Evolutionary conservation across 2,888 invertebrate genomes (phyloP).

Genomic region (Drosophila antonietae): DNA sequence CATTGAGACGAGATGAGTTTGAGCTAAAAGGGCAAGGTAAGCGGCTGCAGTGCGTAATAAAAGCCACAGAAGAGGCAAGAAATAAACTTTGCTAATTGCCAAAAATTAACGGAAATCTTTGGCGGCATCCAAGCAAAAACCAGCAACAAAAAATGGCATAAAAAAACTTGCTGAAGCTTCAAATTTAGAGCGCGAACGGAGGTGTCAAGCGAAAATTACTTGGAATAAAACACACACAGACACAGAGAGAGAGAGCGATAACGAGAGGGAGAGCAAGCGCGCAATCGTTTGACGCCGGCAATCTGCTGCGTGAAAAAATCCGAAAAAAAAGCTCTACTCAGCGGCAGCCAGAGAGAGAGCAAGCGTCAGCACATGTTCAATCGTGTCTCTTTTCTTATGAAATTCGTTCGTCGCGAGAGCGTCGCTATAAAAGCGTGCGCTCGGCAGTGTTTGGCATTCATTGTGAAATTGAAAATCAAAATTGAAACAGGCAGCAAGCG

Average conservation of each 20-base stretch:
- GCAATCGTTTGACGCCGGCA: conserved; percentile 41
- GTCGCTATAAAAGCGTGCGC: conserved; percentile 78
- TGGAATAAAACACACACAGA: conserved; percentile 37
- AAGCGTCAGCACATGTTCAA: conserved; percentile 14
- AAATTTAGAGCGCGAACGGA: conserved; percentile 32
- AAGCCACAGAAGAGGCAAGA: conserved; percentile 22
- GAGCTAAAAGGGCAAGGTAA: conserved; percentile 33
- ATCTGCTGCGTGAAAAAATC: conserved; percentile 14
- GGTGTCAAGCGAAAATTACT: conserved; percentile 51
- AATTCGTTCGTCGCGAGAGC: conserved; percentile 76
- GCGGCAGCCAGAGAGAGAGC: conserved; percentile 7
- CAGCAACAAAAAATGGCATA: conserved; percentile 25
- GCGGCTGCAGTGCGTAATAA: conserved; percentile 15
- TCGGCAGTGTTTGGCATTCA: conserved; percentile 72
- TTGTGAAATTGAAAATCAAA: conserved; percentile 84
- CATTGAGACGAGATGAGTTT: conserved; percentile 13
- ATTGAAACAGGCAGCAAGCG: conserved; percentile 80
- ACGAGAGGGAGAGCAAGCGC: conserved; percentile 8
- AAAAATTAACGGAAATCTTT: conserved; percentile 66
- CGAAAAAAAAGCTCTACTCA: conserved; percentile 25
- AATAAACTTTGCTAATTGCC: conserved; percentile 56
- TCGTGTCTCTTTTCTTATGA: conserved; percentile 70
- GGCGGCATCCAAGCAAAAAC: conserved; percentile 18
- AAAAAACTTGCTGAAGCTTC: conserved; percentile 42
- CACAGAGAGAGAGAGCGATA: neutral